Conservation (phyloP, 2,888 invertebrate genomes). For the Andrena minutula region DNA sequence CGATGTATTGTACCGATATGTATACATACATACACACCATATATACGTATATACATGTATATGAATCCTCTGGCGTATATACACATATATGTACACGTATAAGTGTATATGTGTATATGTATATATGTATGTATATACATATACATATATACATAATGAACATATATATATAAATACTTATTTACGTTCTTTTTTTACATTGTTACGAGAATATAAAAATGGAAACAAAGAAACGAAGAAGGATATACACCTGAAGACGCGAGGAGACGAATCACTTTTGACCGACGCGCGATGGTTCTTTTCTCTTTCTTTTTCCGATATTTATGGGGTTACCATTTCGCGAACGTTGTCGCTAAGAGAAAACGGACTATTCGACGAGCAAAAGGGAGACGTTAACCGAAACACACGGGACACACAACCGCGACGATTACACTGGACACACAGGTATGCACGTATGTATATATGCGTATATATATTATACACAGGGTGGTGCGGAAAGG, state of each 20-base stretch:
- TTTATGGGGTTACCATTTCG: slow-evolving; percentile 49
- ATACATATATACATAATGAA: slow-evolving; percentile 29
- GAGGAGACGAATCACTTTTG: slow-evolving; percentile 44
- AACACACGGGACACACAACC: slow-evolving; percentile 11
- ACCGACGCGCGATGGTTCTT: slow-evolving; percentile 46
- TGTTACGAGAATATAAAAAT: slow-evolving; percentile 62
- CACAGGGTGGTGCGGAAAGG: neutral
- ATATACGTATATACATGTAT: slow-evolving; percentile 62
- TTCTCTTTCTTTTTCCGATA: slow-evolving; percentile 11
- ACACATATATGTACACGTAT: slow-evolving; percentile 37
- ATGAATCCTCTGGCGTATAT: slow-evolving; percentile 34
- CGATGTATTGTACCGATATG: slow-evolving; percentile 75
- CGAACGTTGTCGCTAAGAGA: slow-evolving; percentile 25
- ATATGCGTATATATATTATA: neutral
- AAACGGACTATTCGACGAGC: slow-evolving; percentile 22
- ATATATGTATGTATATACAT: slow-evolving; percentile 42
- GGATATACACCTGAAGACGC: slow-evolving; percentile 42
- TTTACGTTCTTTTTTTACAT: slow-evolving; percentile 76
- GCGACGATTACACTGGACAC: slow-evolving; percentile 4
- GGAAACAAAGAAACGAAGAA: slow-evolving; percentile 44
- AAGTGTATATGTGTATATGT: slow-evolving; percentile 53
- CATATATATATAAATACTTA: slow-evolving; percentile 39
- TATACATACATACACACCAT: slow-evolving; percentile 60
- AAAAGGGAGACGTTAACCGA: slow-evolving; percentile 34
- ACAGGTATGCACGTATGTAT: slow-evolving; percentile 16